A percentile compares a stretch with the other conserved stretches of the same genome.
These are phyloP conservation scores for Propithecus coquereli DNA, from an alignment of 2,113 vertebrate species.

Conservation along the genomic window DNA sequence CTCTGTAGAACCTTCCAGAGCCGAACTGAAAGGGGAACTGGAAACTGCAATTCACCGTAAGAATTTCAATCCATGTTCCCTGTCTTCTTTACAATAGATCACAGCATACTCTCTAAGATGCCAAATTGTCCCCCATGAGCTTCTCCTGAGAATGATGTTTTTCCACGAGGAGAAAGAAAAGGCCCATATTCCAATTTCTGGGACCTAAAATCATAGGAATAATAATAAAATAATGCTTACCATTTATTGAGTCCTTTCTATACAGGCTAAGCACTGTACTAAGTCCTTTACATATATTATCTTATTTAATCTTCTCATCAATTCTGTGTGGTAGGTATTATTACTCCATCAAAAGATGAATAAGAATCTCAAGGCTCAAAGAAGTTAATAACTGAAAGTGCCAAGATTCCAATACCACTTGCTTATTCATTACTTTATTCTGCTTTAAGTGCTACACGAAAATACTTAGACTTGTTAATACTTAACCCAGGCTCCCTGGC, in stretches of 20 bases:
- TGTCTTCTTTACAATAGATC: neutral
- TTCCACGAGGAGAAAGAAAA: neutral
- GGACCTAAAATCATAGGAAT: neutral
- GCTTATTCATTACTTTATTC: constrained; percentile 48
- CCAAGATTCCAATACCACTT: neutral
- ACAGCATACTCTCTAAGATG: neutral
- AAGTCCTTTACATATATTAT: neutral
- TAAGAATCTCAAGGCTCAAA: constrained; percentile 34
- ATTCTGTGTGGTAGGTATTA: constrained; percentile 30
- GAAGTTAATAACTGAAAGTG: constrained; percentile 23
- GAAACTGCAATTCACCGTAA: neutral
- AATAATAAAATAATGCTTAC: neutral
- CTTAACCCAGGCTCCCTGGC: constrained; percentile 43
- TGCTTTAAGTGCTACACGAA: constrained; percentile 10
- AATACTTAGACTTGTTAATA: constrained; percentile 61
- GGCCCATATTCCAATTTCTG: neutral
- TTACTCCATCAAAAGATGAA: constrained; percentile 44
- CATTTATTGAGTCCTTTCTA: neutral
- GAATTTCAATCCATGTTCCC: neutral
- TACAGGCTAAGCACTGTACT: neutral
- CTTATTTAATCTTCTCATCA: constrained; percentile 4
- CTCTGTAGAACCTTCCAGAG: neutral
- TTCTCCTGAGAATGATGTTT: constrained; percentile 17
- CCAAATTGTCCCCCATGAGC: neutral
- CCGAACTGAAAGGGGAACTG: neutral